Conservation (phyloP, 2,797 vertebrate species). For the Columba guinea region DNA sequence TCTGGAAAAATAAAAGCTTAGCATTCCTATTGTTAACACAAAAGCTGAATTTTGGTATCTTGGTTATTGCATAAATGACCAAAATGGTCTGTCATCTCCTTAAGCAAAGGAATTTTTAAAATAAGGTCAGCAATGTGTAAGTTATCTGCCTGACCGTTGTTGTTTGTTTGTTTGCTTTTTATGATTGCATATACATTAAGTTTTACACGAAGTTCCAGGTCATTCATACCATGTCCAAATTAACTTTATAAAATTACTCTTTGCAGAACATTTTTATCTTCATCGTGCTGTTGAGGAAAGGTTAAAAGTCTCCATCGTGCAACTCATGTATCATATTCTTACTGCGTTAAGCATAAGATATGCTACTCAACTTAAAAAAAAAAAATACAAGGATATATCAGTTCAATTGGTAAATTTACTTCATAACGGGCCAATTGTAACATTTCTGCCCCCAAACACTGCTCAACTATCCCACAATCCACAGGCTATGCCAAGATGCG, state of each 20-base stretch:
- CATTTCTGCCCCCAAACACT: background rate
- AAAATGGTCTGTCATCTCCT: constrained; percentile 42
- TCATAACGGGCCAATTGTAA: background rate
- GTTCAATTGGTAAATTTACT: background rate
- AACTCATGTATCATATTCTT: background rate
- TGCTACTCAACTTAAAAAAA: background rate
- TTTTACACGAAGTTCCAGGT: background rate
- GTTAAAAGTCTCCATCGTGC: background rate
- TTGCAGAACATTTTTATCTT: background rate
- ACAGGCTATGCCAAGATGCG: background rate
- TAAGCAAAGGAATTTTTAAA: constrained; percentile 54
- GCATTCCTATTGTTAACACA: constrained; percentile 55
- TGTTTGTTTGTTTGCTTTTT: background rate
- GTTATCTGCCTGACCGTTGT: background rate
- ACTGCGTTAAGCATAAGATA: background rate
- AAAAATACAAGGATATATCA: too few relatives aligned
- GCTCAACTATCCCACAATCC: background rate
- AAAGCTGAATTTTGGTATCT: constrained; percentile 66
- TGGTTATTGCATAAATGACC: constrained; percentile 17
- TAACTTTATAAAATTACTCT: background rate
- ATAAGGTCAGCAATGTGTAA: constrained; percentile 30
- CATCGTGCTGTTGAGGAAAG: background rate
- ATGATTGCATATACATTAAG: background rate
- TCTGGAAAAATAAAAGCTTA: constrained; percentile 65
- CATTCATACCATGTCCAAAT: background rate